Conservation (phyloP, 2,888 invertebrate genomes). For the Sarcophaga caerulescens region DNA sequence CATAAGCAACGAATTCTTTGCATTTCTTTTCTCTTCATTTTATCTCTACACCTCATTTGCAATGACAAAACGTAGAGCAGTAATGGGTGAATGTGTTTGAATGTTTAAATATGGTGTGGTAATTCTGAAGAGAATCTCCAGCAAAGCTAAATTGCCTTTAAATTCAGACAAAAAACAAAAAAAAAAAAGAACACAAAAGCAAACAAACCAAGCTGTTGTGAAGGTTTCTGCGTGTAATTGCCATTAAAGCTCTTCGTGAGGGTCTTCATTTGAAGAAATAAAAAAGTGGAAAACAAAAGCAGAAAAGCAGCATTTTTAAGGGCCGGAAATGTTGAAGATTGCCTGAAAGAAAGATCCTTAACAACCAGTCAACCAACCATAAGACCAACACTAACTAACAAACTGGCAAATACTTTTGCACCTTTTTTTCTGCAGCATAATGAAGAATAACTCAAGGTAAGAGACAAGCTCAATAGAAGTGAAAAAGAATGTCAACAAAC, state of each 20-base stretch:
- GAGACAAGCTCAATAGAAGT: constrained; percentile 17
- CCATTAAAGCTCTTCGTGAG: constrained; percentile 22
- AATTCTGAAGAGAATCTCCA: constrained; percentile 32
- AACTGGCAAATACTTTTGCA: constrained; percentile 47
- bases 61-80: background rate
- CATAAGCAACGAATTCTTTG: constrained; percentile 22
- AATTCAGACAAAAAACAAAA: constrained; percentile 30
- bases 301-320: constrained; percentile 21
- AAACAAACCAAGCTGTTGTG: constrained; percentile 36
- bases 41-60: background rate
- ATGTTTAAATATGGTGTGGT: constrained; percentile 11
- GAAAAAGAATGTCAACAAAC: background rate
- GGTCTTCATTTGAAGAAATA: constrained; percentile 15
- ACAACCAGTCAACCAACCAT: constrained; percentile 8
- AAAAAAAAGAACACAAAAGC: background rate
- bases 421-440: constrained; percentile 14
- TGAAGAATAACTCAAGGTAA: constrained; percentile 12
- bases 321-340: constrained; percentile 64
- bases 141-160: constrained; percentile 58
- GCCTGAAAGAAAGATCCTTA: constrained; percentile 41
- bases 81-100: background rate
- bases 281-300: background rate
- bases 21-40: background rate
- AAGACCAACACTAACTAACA: constrained; percentile 19
- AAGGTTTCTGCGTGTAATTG: background rate